Evolutionary conservation across 64 coral and sea anemone genomes (phyloP).

Genomic region (Acropora yongei): DNA sequence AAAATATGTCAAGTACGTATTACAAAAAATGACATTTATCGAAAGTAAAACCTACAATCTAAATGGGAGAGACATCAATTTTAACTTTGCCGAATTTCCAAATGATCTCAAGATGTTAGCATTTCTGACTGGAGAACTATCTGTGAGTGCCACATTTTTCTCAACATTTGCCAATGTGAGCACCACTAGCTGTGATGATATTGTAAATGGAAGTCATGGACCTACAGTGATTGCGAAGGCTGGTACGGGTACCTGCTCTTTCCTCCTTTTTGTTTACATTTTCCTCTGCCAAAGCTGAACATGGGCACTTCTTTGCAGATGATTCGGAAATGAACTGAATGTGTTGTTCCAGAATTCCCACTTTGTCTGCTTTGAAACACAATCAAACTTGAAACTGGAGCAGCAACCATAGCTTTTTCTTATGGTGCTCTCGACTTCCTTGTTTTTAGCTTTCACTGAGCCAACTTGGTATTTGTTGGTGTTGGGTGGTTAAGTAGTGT

Average conservation of each 20-base stretch:
- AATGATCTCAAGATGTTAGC: constrained; percentile 70
- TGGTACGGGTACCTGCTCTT: neutral
- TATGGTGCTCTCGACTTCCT: neutral
- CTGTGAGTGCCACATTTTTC: constrained; percentile 59
- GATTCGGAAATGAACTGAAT: neutral
- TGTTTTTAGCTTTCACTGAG: neutral
- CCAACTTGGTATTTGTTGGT: constrained; percentile 16
- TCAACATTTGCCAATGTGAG: constrained; percentile 71
- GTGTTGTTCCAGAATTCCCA: neutral
- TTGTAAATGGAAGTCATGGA: constrained; percentile 56
- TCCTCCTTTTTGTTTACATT: neutral
- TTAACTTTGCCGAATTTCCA: constrained; percentile 69
- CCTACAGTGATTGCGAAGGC: constrained; percentile 39
- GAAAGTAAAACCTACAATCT: constrained; percentile 35
- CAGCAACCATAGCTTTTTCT: neutral
- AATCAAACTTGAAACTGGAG: constrained; percentile 1
- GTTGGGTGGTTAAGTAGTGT: constrained; percentile 2
- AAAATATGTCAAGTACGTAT: constrained; percentile 58
- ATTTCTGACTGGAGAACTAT: constrained; percentile 65
- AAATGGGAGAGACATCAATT: constrained; percentile 22
- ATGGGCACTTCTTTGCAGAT: neutral
- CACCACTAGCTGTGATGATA: constrained; percentile 36
- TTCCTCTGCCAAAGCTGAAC: neutral
- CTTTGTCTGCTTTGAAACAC: neutral
- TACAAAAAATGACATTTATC: constrained; percentile 43